Evolutionary conservation across 2,888 invertebrate species (phyloP).

Genomic region (Neuroscelio doddi): DNA sequence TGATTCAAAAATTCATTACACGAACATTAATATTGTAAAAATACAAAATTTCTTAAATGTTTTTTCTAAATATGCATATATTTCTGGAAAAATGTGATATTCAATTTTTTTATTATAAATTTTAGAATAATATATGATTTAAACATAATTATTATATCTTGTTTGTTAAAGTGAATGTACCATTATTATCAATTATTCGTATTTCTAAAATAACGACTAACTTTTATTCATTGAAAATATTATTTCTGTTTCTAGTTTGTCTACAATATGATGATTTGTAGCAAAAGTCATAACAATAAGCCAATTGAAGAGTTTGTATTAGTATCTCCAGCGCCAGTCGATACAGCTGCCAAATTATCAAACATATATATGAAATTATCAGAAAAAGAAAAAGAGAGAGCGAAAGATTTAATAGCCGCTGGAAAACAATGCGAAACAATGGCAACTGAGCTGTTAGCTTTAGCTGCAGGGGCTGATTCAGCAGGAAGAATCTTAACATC

Average conservation of each 20-base stretch:
- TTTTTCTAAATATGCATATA: no score
- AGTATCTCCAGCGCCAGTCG: conserved; percentile 99
- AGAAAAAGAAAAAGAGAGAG: conserved; percentile 97
- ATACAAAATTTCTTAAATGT: no score
- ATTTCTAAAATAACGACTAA: no score
- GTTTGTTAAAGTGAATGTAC: no score
- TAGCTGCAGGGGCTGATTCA: conserved; percentile 95
- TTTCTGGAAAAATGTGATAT: no score
- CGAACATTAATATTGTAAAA: no score
- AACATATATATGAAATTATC: conserved; percentile 91
- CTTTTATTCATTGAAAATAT: no score
- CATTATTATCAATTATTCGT: no score
- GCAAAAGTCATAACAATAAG: conserved; percentile 95
- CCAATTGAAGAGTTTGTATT: conserved; percentile 98
- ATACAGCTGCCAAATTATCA: conserved; percentile 97
- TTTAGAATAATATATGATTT: no score
- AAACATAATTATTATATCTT: no score
- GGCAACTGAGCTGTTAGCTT: conserved; percentile 95
- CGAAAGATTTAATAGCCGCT: conserved; percentile 95
- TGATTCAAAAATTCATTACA: no score
- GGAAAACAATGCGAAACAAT: conserved; percentile 97
- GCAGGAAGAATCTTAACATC: conserved; percentile 96
- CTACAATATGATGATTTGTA: conserved; percentile 98
- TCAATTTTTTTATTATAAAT: no score
- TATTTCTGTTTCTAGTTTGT: conserved; percentile 78